Evolutionary conservation across 2,797 vertebrate genomes (phyloP), one percentile per base, ranked within the genome.

Genomic region (Amblyopsis hoosieri): DNA sequence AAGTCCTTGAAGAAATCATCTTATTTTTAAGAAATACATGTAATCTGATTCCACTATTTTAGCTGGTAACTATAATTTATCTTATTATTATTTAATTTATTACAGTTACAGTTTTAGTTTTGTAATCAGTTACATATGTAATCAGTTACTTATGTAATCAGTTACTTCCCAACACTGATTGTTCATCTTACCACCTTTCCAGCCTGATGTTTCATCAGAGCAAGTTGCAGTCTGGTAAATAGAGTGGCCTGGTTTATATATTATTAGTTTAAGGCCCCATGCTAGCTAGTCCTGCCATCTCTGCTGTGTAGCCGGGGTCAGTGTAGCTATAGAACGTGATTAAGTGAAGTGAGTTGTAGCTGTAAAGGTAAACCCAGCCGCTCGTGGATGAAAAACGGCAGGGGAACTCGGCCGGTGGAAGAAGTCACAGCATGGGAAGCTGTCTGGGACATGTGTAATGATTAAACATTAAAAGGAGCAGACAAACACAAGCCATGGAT

Each of bases 291-390:
- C 75, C 76, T 80, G 82, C 82, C 82, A 85, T 82, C 83, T 75
- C 71, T 65, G 62, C 70, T 77, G 47, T 23, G 69, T 60, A 61
- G 79, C 55, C 54, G 64, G 78, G 79, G 82, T 86, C 82, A 75
- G 54, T 76, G 74, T 50, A 79, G 81, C 80, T 81, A 85, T 90
- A 90, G 89, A 91, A 90, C 82, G 85, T 89, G 89, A 92, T 89
- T 81, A 87, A 90, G 80, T 86, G 79, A 73, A 80, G 61, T 12
- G 76, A 74, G 77, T 76, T 64, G 71, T 49, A 69, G 82, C 80
- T 79, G 78, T 85, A 86, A 89, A 88, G 74, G 77, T 75, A 11
- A 23, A 67, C 83, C 79, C 77, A 73, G 78, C 67, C 67, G 57
- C 75, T 83, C 77, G 71, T 12, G 77, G 79, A 88, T 90, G 85